Percentiles rank a stretch among this genome's conserved stretches.
phyloP scores from a whole-genome alignment of 1,140 invertebrate genomes.

The Sinonovacula constricta region DNA sequence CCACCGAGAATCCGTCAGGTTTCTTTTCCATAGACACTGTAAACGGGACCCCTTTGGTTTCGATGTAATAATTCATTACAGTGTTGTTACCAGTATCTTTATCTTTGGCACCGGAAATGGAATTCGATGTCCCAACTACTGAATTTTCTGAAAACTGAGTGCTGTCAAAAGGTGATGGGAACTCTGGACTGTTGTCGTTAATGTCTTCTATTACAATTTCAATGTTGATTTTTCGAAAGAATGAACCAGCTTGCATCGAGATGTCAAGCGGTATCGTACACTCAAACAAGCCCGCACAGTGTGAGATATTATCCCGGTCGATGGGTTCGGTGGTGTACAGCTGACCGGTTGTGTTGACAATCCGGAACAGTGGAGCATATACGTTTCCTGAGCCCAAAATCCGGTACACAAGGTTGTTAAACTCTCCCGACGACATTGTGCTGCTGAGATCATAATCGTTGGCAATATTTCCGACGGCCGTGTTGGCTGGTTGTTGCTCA shows the following conservation, averaged over 20 bases:
- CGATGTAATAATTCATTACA: constrained; percentile 60
- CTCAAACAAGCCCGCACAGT: constrained; percentile 49
- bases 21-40: constrained; percentile 55
- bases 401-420: constrained; percentile 50
- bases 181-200: constrained; percentile 94
- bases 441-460: constrained; percentile 51
- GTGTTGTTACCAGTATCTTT: constrained; percentile 64
- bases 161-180: constrained; percentile 78
- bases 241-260: constrained; percentile 61
- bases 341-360: constrained; percentile 52
- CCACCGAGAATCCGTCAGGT: constrained; percentile 57
- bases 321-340: constrained; percentile 56
- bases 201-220: constrained; percentile 88
- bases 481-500: constrained; percentile 13
- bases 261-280: constrained; percentile 61
- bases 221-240: constrained; percentile 80
- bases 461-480: constrained; percentile 62
- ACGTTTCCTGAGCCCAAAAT: constrained; percentile 52
- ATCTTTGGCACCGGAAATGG: constrained; percentile 63
- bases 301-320: constrained; percentile 52
- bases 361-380: constrained; percentile 50
- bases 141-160: constrained; percentile 58
- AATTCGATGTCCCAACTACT: constrained; percentile 36
- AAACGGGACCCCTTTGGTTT: constrained; percentile 57
- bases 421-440: constrained; percentile 40